Conservation (phyloP, 2,888 invertebrate genomes). For the Crioceris asparagi region DNA sequence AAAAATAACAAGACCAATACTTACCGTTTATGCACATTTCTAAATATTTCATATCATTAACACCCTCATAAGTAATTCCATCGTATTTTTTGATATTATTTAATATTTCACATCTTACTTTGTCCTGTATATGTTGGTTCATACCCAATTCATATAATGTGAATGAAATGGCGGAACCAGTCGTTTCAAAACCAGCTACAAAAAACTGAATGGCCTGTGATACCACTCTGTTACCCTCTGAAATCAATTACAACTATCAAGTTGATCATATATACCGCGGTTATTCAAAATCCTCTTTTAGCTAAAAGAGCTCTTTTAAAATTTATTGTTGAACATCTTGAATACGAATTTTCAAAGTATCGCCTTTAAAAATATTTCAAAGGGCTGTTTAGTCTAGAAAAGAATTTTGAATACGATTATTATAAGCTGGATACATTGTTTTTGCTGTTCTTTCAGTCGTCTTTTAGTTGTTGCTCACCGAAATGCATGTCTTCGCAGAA, state of each 20-base stretch:
- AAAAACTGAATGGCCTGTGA: conserved; percentile 36
- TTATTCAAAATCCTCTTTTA: no score
- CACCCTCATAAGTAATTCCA: conserved; percentile 40
- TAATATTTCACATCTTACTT: conserved; percentile 41
- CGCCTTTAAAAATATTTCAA: no score
- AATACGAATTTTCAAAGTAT: no score
- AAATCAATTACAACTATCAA: no score
- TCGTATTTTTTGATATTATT: conserved; percentile 36
- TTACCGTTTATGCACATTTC: conserved; percentile 19
- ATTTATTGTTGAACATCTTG: neutral
- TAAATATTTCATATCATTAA: conserved; percentile 46
- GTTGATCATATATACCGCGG: neutral
- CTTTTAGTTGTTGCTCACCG: conserved; percentile 7
- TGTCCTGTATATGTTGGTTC: conserved; percentile 43
- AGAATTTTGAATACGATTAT: no score
- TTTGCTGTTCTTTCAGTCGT: neutral
- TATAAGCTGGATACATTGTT: neutral
- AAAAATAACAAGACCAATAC: no score
- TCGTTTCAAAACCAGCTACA: conserved; percentile 51
- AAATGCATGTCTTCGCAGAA: neutral
- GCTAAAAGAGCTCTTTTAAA: no score
- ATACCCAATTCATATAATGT: conserved; percentile 45
- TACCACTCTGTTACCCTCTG: conserved; percentile 3
- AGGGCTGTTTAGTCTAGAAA: no score
- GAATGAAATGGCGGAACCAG: conserved; percentile 46